phyloP scores from a whole-genome alignment of 2,888 invertebrate genomes.

The Junonia oenone region DNA sequence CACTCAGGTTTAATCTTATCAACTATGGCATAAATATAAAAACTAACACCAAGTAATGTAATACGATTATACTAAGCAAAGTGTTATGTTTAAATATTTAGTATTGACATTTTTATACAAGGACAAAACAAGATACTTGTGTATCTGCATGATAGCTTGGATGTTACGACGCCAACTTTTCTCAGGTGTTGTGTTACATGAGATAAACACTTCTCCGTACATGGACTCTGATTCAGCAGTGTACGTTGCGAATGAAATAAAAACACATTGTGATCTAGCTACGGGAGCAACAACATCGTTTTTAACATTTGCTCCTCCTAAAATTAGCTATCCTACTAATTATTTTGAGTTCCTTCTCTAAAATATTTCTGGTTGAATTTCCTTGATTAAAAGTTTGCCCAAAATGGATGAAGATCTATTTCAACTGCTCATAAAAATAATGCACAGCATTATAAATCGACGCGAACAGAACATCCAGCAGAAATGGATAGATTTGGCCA shows the following conservation, averaged over 20 bases:
- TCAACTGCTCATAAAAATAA: constrained; percentile 35
- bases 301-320: background rate
- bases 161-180: constrained; percentile 30
- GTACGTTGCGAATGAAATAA: constrained; percentile 3
- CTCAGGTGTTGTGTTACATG: constrained; percentile 51
- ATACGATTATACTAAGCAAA: background rate
- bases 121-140: background rate
- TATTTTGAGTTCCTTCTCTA: background rate
- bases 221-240: constrained; percentile 46
- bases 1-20: background rate
- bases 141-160: constrained; percentile 14
- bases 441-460: constrained; percentile 39
- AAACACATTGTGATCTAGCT: constrained; percentile 11
- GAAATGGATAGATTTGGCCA: constrained; percentile 57
- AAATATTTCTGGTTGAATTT: background rate
- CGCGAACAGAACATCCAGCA: constrained; percentile 39
- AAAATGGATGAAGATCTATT: constrained; percentile 38
- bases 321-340: background rate
- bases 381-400: background rate
- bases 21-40: background rate
- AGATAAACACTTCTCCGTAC: constrained; percentile 58
- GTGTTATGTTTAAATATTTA: background rate
- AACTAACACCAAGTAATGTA: background rate
- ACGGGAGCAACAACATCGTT: constrained; percentile 10
- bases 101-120: background rate